A percentile compares a stretch with the other conserved stretches of the same genome.
These are phyloP conservation scores for Thecophora atra DNA, from an alignment of 2,888 invertebrate species.

Conservation along the genomic window DNA sequence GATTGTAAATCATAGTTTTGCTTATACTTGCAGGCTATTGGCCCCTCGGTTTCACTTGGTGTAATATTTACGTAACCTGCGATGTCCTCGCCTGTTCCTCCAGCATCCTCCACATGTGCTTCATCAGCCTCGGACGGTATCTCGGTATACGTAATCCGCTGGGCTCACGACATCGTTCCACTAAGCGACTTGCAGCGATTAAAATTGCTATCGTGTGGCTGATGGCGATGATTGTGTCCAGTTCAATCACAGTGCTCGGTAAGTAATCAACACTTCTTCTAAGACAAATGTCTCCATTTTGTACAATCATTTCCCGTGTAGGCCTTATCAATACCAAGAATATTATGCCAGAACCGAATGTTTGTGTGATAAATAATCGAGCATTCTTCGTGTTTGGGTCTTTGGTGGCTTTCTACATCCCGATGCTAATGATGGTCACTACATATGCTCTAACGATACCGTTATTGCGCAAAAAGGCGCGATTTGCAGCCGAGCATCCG, in stretches of 20 bases:
- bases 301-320: constrained; percentile 57
- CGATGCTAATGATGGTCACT: constrained; percentile 93
- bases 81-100: constrained; percentile 95
- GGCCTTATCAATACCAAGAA: constrained; percentile 80
- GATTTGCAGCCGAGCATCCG: constrained; percentile 75
- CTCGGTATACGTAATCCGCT: constrained; percentile 90
- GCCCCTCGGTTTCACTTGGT: constrained; percentile 92
- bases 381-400: constrained; percentile 92
- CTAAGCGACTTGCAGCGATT: constrained; percentile 82
- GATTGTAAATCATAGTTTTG: not conserved
- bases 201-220: constrained; percentile 94
- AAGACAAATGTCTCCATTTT: not conserved
- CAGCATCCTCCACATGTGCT: constrained; percentile 95
- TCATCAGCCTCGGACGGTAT: constrained; percentile 86
- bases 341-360: constrained; percentile 81
- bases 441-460: constrained; percentile 91
- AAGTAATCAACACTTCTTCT: constrained; percentile 56
- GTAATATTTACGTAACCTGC: constrained; percentile 93
- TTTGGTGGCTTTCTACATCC: constrained; percentile 92
- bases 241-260: constrained; percentile 86
- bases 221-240: constrained; percentile 87
- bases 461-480: constrained; percentile 81
- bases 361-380: constrained; percentile 85
- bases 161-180: constrained; percentile 84
- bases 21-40: constrained; percentile 79